These are phyloP conservation scores for Hydrotaea diabolus DNA, from an alignment of 2,888 invertebrate genomes.

Conservation along the genomic window DNA sequence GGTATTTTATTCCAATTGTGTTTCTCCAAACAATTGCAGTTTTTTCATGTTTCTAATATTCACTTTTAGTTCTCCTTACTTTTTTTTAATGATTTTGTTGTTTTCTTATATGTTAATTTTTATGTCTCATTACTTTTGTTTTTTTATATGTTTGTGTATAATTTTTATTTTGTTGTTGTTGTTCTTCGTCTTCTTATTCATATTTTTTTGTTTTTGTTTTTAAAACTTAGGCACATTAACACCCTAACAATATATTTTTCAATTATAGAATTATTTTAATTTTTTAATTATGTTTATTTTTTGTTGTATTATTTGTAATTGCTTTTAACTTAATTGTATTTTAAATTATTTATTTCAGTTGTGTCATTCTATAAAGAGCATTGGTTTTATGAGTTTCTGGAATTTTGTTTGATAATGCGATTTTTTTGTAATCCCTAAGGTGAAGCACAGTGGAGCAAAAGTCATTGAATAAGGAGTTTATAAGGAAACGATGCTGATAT, in stretches of 20 bases:
- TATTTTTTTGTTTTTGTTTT: constrained; percentile 50
- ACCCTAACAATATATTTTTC: constrained; percentile 65
- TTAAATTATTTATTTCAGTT: neutral
- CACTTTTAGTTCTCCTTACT: too few relatives aligned
- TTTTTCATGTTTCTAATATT: too few relatives aligned
- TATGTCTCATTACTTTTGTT: constrained; percentile 13
- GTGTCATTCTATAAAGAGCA: neutral
- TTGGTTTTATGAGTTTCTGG: too few relatives aligned
- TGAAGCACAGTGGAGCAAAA: too few relatives aligned
- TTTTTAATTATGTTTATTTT: constrained; percentile 15
- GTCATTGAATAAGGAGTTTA: too few relatives aligned
- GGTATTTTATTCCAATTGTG: neutral
- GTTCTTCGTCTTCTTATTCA: constrained; percentile 21
- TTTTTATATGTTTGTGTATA: constrained; percentile 61
- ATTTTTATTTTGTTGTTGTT: constrained; percentile 39
- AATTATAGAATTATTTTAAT: constrained; percentile 30
- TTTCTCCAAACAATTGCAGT: constrained; percentile 10
- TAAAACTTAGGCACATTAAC: constrained; percentile 68
- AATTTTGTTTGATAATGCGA: too few relatives aligned
- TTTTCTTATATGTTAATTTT: constrained; percentile 13
- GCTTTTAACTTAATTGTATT: neutral
- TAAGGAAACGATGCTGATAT: too few relatives aligned
- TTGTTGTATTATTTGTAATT: constrained; percentile 17
- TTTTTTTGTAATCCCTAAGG: too few relatives aligned
- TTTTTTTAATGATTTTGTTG: neutral